Evolutionary conservation across 2,797 vertebrate genomes (phyloP), one percentile per base, ranked within the genome.

Genomic region (Synaphobranchus kaupii): DNA sequence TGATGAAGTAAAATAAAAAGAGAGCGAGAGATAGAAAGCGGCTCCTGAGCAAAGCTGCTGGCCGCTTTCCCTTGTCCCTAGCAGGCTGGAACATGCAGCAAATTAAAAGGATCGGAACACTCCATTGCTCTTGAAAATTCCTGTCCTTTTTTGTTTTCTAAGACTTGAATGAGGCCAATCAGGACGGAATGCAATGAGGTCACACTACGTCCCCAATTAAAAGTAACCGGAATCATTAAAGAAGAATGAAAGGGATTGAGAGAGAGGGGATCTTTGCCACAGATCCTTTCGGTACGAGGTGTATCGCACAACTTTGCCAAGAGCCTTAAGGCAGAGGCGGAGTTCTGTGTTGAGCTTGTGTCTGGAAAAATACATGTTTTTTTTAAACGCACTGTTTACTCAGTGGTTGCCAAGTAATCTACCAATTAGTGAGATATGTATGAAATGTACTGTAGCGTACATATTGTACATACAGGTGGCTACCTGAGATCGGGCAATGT

Each of bases 161-260:
- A 87, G 88, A 91, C 88, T 86, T 94, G 92, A 95, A 94, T 92
- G 87, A 92, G 89, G 88, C 85, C 89, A 92, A 95, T 93, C 89
- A 88, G 13, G 54, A 86, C 58, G 91, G 93, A 93, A 93, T 92
- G 90, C 87, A 39, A 85, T 92, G 89, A 93, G 91, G 89, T 93
- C 93, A 93, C 89, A 89, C 71, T 85, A 86, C 90, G 86, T 90
- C 88, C 88, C 91, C 92, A 93, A 92, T 94, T 94, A 94, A 92
- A 93, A 86, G 90, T 87, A 90, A 91, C 90, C 73, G 68, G 89
- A 90, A 88, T 92, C 89, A 91, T 93, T 93, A 92, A 87, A 84
- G 87, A 88, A 91, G 88, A 93, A 89, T 52, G 86, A 89, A 48
- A 17, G 85, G 84, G 31, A 86, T 89, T 91, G 85, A 84, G 86